phyloP scores from a whole-genome alignment of 2,113 vertebrate species.

The Grus americana region DNA sequence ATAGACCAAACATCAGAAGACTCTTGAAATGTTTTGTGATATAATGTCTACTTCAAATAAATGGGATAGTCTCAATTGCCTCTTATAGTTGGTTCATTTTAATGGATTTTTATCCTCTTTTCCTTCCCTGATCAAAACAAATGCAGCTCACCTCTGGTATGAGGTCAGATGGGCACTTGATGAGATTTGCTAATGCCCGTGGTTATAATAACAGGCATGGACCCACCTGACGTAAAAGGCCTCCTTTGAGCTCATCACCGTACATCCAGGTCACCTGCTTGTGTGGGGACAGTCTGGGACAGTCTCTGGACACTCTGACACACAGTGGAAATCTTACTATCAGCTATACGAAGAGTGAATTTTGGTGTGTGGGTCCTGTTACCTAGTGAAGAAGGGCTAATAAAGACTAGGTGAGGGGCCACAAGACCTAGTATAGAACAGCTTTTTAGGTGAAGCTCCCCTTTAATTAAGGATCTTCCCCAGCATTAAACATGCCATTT shows the following conservation, averaged over 20 bases:
- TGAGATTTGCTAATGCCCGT: conserved; percentile 17
- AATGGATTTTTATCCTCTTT: conserved; percentile 60
- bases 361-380: neutral
- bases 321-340: neutral
- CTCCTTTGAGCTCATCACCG: neutral
- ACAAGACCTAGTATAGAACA: neutral
- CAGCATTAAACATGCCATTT: neutral
- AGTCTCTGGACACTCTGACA: neutral
- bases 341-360: neutral
- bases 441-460: neutral
- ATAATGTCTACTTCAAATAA: conserved; percentile 14
- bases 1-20: conserved; percentile 17
- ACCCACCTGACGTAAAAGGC: neutral
- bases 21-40: conserved; percentile 35
- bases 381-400: neutral
- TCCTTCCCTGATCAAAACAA: conserved; percentile 7
- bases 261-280: neutral
- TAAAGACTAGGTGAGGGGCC: neutral
- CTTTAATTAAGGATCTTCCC: neutral
- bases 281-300: neutral
- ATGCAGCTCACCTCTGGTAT: conserved; percentile 25
- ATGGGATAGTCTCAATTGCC: conserved; percentile 1
- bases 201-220: neutral
- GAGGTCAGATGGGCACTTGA: neutral
- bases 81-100: neutral